Percentiles rank a stretch among this genome's conserved stretches.
phyloP scores from a whole-genome alignment of 2,888 invertebrate species.

The Dicyrtomina minuta region DNA sequence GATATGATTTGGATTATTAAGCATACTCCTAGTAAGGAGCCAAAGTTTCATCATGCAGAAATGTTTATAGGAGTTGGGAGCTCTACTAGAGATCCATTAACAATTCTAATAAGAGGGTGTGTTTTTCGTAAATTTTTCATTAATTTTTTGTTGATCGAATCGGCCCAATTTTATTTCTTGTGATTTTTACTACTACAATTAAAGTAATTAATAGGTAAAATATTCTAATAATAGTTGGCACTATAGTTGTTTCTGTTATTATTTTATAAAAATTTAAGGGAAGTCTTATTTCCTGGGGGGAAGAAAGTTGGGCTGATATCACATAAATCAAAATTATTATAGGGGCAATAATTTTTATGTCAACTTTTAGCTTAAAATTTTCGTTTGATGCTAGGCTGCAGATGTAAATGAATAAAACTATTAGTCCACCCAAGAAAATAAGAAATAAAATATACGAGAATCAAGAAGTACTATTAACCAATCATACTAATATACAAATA shows the following conservation, averaged over 20 bases:
- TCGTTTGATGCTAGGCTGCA: constrained; percentile 66
- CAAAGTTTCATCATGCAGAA: constrained; percentile 69
- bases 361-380: constrained; percentile 54
- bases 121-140: constrained; percentile 53
- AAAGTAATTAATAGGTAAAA: constrained; percentile 65
- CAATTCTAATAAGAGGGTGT: constrained; percentile 61
- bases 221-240: constrained; percentile 55
- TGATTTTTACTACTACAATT: constrained; percentile 65
- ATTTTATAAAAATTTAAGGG: too few relatives aligned
- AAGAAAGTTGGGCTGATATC: too few relatives aligned
- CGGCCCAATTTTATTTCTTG: constrained; percentile 62
- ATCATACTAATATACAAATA: constrained; percentile 60
- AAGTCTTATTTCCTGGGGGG: too few relatives aligned
- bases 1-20: constrained; percentile 68
- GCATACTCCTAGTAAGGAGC: constrained; percentile 66
- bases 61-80: constrained; percentile 66
- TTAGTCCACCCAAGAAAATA: constrained; percentile 66
- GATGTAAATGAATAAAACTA: constrained; percentile 68
- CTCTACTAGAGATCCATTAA: constrained; percentile 64
- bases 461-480: constrained; percentile 62
- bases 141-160: constrained; percentile 57
- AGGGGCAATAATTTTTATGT: constrained; percentile 57
- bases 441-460: constrained; percentile 66
- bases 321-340: not conserved
- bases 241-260: constrained; percentile 53